Evolutionary conservation across 2,797 vertebrate genomes (phyloP).

Genomic region (Crocodylus rhombifer): DNA sequence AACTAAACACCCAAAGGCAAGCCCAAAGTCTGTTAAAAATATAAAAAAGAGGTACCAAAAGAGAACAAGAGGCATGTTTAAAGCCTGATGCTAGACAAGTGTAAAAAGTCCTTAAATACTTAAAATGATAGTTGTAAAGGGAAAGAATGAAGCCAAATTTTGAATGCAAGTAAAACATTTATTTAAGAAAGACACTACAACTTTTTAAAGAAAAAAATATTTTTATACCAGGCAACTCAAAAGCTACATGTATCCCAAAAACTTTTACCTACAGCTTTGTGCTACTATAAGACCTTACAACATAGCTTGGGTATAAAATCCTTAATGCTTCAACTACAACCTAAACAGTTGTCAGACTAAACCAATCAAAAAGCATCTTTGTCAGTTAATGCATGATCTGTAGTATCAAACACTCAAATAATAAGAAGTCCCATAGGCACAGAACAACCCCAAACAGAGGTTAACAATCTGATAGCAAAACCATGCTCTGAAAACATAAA

Average conservation of each 20-base stretch:
- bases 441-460: background rate
- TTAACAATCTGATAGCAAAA: background rate
- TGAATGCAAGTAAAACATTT: background rate
- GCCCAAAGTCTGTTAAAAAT: background rate
- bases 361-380: background rate
- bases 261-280: background rate
- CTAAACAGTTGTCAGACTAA: background rate
- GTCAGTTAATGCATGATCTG: background rate
- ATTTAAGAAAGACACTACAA: background rate
- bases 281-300: background rate
- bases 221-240: no score
- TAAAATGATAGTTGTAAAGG: background rate
- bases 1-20: background rate
- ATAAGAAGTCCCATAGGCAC: background rate
- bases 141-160: background rate
- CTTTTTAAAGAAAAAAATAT: background rate
- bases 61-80: background rate
- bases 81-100: background rate
- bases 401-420: background rate
- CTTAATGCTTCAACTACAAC: background rate
- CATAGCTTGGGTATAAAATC: background rate
- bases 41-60: background rate
- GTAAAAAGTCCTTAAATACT: background rate
- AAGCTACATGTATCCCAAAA: background rate
- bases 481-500: slow-evolving; percentile 1